Evolutionary conservation across 2,888 invertebrate genomes (phyloP).

Genomic region (Lycophotia porphyrea): DNA sequence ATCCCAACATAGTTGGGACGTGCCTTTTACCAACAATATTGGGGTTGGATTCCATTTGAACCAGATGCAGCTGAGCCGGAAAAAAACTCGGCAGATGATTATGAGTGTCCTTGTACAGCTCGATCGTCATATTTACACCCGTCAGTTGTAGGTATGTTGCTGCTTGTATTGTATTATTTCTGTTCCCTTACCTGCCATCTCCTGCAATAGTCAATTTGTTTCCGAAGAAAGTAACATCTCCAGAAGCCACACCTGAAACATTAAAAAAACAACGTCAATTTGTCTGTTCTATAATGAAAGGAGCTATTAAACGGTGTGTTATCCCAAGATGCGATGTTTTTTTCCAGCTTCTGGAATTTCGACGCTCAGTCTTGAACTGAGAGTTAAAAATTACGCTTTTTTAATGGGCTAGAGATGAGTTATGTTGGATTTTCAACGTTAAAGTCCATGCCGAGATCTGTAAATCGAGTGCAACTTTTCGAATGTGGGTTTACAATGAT

Average conservation of each 20-base stretch:
- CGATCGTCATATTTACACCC: not conserved
- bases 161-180: not conserved
- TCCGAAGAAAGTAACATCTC: constrained; percentile 52
- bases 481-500: not conserved
- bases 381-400: not conserved
- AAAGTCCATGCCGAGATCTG: not conserved
- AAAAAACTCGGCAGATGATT: no score
- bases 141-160: not conserved
- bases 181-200: constrained; percentile 60
- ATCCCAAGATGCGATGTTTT: not conserved
- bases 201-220: constrained; percentile 21
- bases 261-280: not conserved
- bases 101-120: no score
- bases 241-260: constrained; percentile 46
- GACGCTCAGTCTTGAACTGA: not conserved
- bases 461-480: not conserved
- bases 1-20: no score
- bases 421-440: not conserved
- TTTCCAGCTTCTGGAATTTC: not conserved
- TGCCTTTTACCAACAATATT: no score
- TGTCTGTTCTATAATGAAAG: no score
- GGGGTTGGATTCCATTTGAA: no score
- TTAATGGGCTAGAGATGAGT: not conserved
- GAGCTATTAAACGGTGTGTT: not conserved
- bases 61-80: no score